A percentile compares a stretch with the other conserved stretches of the same genome.
Evolutionary conservation across 2,113 vertebrate genomes (phyloP).

Genomic region (Rhinichthys klamathensis): DNA sequence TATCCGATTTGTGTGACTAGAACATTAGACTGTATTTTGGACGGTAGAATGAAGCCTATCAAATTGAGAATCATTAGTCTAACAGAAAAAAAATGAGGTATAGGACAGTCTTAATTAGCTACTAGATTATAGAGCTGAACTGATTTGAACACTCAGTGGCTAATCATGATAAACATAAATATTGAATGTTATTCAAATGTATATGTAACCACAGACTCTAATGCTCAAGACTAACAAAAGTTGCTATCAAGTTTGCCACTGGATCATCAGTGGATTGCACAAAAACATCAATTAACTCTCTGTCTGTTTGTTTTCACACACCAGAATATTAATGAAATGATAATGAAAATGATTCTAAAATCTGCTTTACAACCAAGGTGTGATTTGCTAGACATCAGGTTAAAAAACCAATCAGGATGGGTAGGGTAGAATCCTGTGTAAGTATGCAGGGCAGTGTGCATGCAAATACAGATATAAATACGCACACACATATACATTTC

Average conservation of each 20-base stretch:
- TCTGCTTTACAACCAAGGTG: conserved; percentile 30
- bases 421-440: neutral
- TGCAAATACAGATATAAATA: conserved; percentile 37
- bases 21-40: neutral
- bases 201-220: conserved; percentile 1
- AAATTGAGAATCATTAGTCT: neutral
- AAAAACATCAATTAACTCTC: conserved; percentile 24
- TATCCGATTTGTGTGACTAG: neutral
- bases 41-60: neutral
- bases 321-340: conserved; percentile 19
- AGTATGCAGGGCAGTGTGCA: conserved; percentile 1
- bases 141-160: neutral
- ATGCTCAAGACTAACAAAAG: neutral
- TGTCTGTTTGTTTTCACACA: conserved; percentile 19
- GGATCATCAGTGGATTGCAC: conserved; percentile 22
- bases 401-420: conserved; percentile 12
- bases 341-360: conserved; percentile 17
- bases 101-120: neutral
- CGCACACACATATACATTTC: conserved; percentile 15
- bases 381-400: neutral
- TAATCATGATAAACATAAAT: neutral
- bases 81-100: neutral
- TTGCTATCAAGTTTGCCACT: conserved; percentile 3
- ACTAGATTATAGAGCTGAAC: neutral
- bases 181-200: neutral